These are phyloP conservation scores for Nanorana parkeri DNA, from an alignment of 2,113 vertebrate species.

Conservation along the genomic window DNA sequence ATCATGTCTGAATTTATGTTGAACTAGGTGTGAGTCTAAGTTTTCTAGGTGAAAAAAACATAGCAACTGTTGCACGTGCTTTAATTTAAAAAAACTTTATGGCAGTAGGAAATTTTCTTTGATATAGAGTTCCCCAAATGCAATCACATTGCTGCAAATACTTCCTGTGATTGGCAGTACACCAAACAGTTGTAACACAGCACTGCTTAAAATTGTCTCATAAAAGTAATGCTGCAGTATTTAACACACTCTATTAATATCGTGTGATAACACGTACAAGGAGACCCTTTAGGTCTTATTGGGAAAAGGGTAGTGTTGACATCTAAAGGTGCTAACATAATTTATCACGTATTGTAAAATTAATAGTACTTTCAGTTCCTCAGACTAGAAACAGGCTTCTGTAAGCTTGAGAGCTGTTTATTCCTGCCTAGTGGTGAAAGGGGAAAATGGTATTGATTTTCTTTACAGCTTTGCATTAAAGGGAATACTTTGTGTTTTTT, in stretches of 20 bases:
- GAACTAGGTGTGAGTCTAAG: too few species aligned
- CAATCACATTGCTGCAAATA: slow-evolving; percentile 1
- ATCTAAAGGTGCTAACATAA: slow-evolving; percentile 8
- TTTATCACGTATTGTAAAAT: slow-evolving; percentile 15
- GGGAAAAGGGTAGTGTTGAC: slow-evolving; percentile 15
- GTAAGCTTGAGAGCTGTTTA: background rate
- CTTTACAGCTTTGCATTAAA: background rate
- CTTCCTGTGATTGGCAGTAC: background rate
- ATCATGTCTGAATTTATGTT: too few species aligned
- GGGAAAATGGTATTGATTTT: background rate
- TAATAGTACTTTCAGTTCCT: background rate
- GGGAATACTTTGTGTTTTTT: background rate
- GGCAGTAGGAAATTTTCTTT: background rate
- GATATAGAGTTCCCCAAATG: slow-evolving; percentile 12
- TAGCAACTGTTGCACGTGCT: too few species aligned
- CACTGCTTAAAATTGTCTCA: background rate
- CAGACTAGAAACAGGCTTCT: background rate
- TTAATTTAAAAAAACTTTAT: background rate
- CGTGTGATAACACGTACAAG: background rate
- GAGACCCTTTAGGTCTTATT: background rate
- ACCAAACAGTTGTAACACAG: slow-evolving; percentile 23
- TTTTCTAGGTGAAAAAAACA: too few species aligned
- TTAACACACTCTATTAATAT: slow-evolving; percentile 15
- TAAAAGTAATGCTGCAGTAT: slow-evolving; percentile 19
- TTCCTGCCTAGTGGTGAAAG: background rate